phyloP scores from a whole-genome alignment of 1,140 invertebrate species.

The Rhopalosiphum padi region DNA sequence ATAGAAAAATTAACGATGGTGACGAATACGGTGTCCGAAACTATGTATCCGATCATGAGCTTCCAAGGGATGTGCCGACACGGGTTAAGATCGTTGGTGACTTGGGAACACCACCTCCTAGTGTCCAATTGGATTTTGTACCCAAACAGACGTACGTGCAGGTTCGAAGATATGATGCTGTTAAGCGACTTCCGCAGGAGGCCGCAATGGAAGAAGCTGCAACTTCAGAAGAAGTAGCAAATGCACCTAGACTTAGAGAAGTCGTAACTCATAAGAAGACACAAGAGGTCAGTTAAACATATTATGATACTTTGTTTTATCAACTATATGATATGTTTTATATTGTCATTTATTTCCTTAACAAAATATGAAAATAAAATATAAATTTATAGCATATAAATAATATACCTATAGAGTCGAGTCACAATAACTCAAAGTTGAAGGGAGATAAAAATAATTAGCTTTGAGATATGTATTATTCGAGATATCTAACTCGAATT shows the following conservation, averaged over 20 bases:
- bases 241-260: constrained; percentile 71
- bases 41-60: constrained; percentile 64
- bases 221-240: constrained; percentile 69
- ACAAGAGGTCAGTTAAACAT: constrained; percentile 64
- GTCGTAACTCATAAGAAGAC: constrained; percentile 74
- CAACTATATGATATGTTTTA: neutral
- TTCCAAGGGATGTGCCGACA: constrained; percentile 64
- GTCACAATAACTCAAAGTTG: too few species aligned
- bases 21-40: constrained; percentile 47
- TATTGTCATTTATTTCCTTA: neutral
- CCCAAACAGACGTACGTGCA: constrained; percentile 74
- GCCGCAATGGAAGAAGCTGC: constrained; percentile 68
- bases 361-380: neutral
- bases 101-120: constrained; percentile 65
- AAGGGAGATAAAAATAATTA: too few species aligned
- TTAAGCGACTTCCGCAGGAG: constrained; percentile 69
- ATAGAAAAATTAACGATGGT: neutral
- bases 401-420: too few species aligned
- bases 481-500: too few species aligned
- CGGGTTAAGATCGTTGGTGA: constrained; percentile 66
- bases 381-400: too few species aligned
- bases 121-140: constrained; percentile 68
- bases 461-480: too few species aligned
- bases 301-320: neutral
- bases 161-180: constrained; percentile 69